A percentile compares a stretch with the other conserved stretches of the same genome.
Evolutionary conservation across 2,888 invertebrate species (phyloP).

Genomic region (Petrolisthes manimaculis): DNA sequence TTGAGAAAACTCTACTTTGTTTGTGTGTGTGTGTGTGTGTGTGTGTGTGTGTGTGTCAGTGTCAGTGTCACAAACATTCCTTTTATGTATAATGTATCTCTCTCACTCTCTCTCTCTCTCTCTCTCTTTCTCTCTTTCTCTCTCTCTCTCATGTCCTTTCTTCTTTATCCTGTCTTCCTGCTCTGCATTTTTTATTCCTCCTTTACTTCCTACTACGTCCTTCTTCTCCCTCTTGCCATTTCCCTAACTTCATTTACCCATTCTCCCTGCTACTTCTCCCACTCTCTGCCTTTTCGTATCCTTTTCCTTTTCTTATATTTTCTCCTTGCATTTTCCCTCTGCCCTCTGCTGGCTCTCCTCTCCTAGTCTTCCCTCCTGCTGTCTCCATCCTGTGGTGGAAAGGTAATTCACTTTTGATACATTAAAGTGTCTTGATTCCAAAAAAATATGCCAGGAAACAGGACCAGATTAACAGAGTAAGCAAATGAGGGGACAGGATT

Average conservation of each 20-base stretch:
- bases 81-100: slow-evolving; percentile 6
- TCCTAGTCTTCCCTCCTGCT: background rate
- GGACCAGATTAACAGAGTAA: too few species aligned
- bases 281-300: background rate
- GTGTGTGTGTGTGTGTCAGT: too few species aligned
- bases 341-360: background rate
- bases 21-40: too few species aligned
- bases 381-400: background rate
- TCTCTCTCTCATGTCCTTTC: background rate
- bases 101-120: slow-evolving; percentile 21
- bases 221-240: background rate
- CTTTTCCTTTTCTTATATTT: background rate
- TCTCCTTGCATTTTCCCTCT: background rate
- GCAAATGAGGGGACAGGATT: too few species aligned
- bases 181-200: background rate
- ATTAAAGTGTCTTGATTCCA: too few species aligned
- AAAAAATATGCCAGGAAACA: too few species aligned
- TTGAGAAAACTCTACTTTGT: too few species aligned
- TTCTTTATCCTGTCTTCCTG: background rate
- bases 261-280: background rate
- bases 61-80: too few species aligned
- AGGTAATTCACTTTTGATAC: too few species aligned
- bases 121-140: slow-evolving; percentile 23
- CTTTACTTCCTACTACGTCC: background rate
- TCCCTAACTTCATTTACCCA: background rate